Evolutionary conservation across 2,797 vertebrate genomes (phyloP).

Genomic region (Petrocephalus sullivani): DNA sequence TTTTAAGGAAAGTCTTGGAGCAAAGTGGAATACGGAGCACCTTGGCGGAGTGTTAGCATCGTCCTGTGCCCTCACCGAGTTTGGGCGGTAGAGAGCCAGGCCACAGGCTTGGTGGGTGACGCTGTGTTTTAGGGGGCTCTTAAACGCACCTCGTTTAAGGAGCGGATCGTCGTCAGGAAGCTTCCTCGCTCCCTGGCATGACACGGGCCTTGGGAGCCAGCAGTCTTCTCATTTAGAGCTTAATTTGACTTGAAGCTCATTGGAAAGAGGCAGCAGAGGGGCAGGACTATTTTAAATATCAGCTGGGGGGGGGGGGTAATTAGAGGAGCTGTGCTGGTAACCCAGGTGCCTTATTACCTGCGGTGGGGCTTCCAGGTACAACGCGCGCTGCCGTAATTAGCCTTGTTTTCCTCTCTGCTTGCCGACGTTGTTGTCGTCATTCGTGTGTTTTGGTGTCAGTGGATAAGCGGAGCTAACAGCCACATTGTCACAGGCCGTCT

Average conservation of each 20-base stretch:
- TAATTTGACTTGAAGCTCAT: neutral
- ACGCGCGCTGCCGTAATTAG: slow-evolving; percentile 45
- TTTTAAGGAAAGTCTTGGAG: neutral
- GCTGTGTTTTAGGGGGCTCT: too few relatives aligned
- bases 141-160: neutral
- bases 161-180: neutral
- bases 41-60: neutral
- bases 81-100: too few relatives aligned
- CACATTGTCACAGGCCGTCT: neutral
- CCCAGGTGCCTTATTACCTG: slow-evolving; percentile 28
- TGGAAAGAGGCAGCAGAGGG: neutral
- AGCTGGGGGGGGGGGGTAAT: slow-evolving; percentile 15
- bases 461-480: neutral
- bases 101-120: too few relatives aligned
- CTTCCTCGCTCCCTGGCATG: neutral
- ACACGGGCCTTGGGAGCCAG: neutral
- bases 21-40: neutral
- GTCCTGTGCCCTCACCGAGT: neutral
- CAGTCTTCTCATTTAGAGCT: neutral
- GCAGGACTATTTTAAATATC: neutral
- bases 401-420: slow-evolving; percentile 44
- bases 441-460: slow-evolving; percentile 45
- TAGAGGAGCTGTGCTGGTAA: slow-evolving; percentile 3
- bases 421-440: slow-evolving; percentile 53
- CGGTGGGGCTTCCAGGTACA: slow-evolving; percentile 24